A percentile compares a stretch with the other conserved stretches of the same genome.
phyloP scores from a whole-genome alignment of 1,140 invertebrate genomes.

The Lerema accius region DNA sequence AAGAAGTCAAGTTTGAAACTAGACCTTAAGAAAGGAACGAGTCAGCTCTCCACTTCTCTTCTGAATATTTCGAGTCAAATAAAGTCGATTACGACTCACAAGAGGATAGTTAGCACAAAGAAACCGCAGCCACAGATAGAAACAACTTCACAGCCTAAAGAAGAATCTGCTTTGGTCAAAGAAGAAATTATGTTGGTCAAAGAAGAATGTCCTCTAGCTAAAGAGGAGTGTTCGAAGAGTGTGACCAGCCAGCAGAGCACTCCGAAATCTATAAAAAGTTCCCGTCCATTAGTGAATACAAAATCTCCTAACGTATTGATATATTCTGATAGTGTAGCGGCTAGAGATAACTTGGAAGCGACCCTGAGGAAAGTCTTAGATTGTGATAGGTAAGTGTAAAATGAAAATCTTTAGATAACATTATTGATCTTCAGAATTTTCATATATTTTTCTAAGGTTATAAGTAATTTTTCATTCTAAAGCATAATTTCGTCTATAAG shows the following conservation, averaged over 20 bases:
- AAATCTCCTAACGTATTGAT: conserved; percentile 93
- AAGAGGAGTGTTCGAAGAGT: conserved; percentile 52
- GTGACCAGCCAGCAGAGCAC: conserved; percentile 57
- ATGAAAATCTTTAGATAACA: too few species aligned
- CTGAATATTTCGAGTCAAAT: conserved; percentile 80
- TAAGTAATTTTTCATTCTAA: too few species aligned
- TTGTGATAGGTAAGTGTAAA: conserved; percentile 85
- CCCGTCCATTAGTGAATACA: conserved; percentile 79
- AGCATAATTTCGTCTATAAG: too few species aligned
- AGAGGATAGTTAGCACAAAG: conserved; percentile 72
- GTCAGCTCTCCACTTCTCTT: conserved; percentile 66
- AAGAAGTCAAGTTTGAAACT: conserved; percentile 75
- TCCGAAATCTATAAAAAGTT: conserved; percentile 69
- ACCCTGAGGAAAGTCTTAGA: conserved; percentile 88
- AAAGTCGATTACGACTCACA: conserved; percentile 77
- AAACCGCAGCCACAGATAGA: conserved; percentile 53
- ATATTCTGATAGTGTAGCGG: conserved; percentile 89
- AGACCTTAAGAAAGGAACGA: conserved; percentile 71
- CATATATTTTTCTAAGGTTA: too few species aligned
- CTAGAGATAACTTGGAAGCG: conserved; percentile 87
- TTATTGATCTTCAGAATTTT: too few species aligned
- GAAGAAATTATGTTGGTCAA: conserved; percentile 44
- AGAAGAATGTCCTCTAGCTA: conserved; percentile 45
- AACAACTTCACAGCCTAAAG: conserved; percentile 43
- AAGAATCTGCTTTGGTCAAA: conserved; percentile 47